Percentiles rank a stretch among this genome's conserved stretches.
These are phyloP conservation scores for Siniperca undulata DNA, from an alignment of 2,797 vertebrate species.

Conservation along the genomic window DNA sequence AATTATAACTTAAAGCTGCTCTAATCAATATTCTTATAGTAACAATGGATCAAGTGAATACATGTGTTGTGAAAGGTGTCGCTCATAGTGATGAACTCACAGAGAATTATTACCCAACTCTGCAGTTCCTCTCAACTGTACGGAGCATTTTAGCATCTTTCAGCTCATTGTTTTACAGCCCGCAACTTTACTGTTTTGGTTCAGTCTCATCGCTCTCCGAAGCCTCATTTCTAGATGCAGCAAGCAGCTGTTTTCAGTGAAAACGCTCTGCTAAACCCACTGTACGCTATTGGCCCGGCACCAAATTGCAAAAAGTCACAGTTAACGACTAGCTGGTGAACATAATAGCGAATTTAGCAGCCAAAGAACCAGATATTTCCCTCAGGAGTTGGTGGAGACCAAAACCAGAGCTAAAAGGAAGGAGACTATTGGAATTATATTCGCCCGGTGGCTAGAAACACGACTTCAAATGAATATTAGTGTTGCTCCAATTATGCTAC, in stretches of 20 bases:
- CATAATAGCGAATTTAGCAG: neutral
- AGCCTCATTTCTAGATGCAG: neutral
- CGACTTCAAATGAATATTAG: neutral
- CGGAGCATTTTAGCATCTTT: neutral
- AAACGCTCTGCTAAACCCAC: neutral
- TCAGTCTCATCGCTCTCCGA: neutral
- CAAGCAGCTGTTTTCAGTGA: neutral
- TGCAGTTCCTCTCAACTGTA: neutral
- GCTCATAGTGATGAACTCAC: neutral
- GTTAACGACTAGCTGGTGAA: neutral
- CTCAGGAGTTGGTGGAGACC: neutral
- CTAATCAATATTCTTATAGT: neutral
- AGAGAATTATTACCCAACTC: neutral
- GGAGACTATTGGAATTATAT: neutral
- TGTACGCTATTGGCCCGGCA: neutral
- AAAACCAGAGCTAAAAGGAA: neutral
- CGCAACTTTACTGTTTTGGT: neutral
- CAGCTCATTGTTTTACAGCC: neutral
- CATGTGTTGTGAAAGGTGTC: neutral
- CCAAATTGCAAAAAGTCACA: neutral
- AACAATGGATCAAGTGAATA: neutral
- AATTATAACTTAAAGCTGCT: neutral
- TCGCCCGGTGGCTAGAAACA: neutral
- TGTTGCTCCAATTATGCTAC: neutral
- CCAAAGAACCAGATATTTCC: neutral